Conservation (phyloP, 2,113 vertebrate genomes). For the Penelope pileata region DNA sequence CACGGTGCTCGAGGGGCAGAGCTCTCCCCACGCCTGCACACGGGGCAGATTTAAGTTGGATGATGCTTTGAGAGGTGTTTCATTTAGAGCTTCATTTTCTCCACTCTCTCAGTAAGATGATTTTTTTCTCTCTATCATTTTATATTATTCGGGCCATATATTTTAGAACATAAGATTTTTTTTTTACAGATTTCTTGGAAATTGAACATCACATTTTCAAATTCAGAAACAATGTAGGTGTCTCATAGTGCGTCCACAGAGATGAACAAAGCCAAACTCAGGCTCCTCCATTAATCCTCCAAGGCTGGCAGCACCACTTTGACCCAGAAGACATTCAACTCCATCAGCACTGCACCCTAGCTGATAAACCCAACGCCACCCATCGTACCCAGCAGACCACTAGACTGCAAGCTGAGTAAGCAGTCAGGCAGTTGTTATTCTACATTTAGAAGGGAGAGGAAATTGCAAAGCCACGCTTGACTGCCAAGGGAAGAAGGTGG, state of each 20-base stretch:
- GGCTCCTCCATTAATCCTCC: background rate
- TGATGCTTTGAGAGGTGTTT: background rate
- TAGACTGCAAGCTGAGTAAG: background rate
- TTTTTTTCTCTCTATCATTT: background rate
- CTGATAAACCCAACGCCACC: background rate
- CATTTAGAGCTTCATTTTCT: background rate
- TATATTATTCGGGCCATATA: background rate
- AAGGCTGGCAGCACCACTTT: background rate
- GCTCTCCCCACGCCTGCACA: background rate
- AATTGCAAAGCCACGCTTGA: background rate
- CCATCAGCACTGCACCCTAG: rapidly evolving
- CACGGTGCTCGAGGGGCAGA: rapidly evolving
- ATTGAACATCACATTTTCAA: background rate
- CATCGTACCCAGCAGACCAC: rapidly evolving
- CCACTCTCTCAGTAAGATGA: background rate
- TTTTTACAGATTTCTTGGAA: background rate
- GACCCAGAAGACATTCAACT: background rate
- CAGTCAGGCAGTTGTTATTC: background rate
- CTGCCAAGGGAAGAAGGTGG: background rate
- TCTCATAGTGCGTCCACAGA: rapidly evolving
- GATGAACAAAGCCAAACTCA: background rate
- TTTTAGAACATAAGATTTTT: background rate
- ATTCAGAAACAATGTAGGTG: background rate
- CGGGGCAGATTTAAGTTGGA: rapidly evolving
- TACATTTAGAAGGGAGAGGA: background rate